These are phyloP conservation scores for Burhinus oedicnemus DNA, from an alignment of 2,113 vertebrate species.

Conservation along the genomic window DNA sequence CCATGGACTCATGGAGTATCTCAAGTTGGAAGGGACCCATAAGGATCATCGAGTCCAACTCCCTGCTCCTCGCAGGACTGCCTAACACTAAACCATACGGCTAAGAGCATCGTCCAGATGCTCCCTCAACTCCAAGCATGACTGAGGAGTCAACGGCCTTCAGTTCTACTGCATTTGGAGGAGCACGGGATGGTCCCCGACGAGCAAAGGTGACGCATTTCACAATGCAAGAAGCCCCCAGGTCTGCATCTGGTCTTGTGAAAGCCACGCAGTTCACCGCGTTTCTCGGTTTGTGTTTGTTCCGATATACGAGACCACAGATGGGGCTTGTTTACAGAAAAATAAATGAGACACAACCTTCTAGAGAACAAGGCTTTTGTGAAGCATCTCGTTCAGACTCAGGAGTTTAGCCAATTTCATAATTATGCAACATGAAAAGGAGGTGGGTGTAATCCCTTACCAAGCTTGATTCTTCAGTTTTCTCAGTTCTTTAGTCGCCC, in stretches of 20 bases:
- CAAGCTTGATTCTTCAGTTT: conserved; percentile 99
- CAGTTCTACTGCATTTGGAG: fast-evolving
- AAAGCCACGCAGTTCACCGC: not conserved
- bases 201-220: fast-evolving
- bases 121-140: fast-evolving
- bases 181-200: not conserved
- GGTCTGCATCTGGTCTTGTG: not conserved
- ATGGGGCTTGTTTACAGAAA: not conserved
- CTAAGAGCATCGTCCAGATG: fast-evolving
- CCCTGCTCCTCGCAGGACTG: not conserved
- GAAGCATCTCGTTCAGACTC: not conserved
- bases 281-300: too few species aligned
- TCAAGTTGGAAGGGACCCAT: not conserved
- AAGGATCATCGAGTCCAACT: not conserved
- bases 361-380: not conserved
- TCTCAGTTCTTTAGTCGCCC: conserved; percentile 98
- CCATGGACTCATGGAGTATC: fast-evolving
- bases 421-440: not conserved
- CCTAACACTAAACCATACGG: not conserved
- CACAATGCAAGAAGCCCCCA: not conserved
- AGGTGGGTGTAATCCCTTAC: conserved; percentile 68
- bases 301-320: not conserved
- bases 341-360: not conserved
- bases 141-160: not conserved
- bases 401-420: not conserved